A percentile compares a stretch with the other conserved stretches of the same genome.
Evolutionary conservation across 2,797 vertebrate species (phyloP).

Genomic region (Ciconia nigra): DNA sequence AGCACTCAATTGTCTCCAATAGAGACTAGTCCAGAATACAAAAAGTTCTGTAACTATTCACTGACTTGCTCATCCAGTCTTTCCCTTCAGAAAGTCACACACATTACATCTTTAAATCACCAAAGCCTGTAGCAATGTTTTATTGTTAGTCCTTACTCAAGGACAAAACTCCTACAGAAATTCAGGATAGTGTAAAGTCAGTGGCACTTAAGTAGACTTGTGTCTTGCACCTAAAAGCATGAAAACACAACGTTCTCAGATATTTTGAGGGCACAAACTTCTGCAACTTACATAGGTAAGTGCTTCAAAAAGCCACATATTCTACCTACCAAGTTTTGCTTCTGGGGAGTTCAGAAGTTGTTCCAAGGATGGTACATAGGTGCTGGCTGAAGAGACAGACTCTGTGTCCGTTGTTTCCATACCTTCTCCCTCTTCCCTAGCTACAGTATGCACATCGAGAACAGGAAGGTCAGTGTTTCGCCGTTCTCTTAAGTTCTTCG

Average conservation of each 20-base stretch:
- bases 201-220: neutral
- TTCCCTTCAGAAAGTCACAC: neutral
- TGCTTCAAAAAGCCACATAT: neutral
- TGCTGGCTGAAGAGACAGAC: conserved; percentile 79
- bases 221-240: neutral
- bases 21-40: neutral
- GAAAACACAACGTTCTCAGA: neutral
- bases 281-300: neutral
- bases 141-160: neutral
- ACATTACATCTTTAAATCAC: neutral
- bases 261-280: neutral
- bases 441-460: conserved; percentile 83
- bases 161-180: neutral
- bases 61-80: neutral
- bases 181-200: neutral
- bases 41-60: neutral
- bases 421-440: conserved; percentile 93
- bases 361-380: conserved; percentile 85
- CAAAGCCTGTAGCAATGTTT: neutral
- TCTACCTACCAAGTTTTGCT: conserved; percentile 80
- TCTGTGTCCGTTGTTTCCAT: conserved; percentile 95
- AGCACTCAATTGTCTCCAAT: neutral
- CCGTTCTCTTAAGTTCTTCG: conserved; percentile 80
- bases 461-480: conserved; percentile 77
- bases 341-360: conserved; percentile 89